A percentile compares a stretch with the other conserved stretches of the same genome.
These are phyloP conservation scores for Miltochrista miniata DNA, from an alignment of 2,888 invertebrate genomes.

Conservation along the genomic window DNA sequence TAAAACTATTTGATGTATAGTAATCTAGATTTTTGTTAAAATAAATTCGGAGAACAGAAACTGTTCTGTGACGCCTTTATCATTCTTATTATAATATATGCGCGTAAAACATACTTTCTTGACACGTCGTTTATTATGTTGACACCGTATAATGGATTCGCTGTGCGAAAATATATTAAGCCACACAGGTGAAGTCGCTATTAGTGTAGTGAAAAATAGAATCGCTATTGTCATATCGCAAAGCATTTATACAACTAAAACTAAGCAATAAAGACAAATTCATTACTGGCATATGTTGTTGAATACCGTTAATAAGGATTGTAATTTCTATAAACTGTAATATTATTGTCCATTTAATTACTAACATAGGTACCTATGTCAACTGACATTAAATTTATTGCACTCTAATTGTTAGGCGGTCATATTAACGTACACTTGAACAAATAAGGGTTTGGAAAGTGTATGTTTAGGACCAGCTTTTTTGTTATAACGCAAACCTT, in stretches of 20 bases:
- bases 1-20: slow-evolving; percentile 8
- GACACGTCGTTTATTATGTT: slow-evolving; percentile 26
- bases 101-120: slow-evolving; percentile 15
- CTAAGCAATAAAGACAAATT: slow-evolving; percentile 11
- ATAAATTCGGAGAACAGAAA: slow-evolving; percentile 15
- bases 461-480: slow-evolving; percentile 9
- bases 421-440: slow-evolving; percentile 10
- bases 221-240: slow-evolving; percentile 24
- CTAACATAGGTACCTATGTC: slow-evolving; percentile 5
- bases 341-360: slow-evolving; percentile 16
- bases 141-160: slow-evolving; percentile 31
- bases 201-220: slow-evolving; percentile 12
- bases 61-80: slow-evolving; percentile 34
- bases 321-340: too few species aligned
- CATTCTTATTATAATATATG: slow-evolving; percentile 22
- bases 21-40: slow-evolving; percentile 4
- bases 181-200: slow-evolving; percentile 27
- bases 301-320: too few species aligned
- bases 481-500: slow-evolving; percentile 55
- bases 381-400: slow-evolving; percentile 12
- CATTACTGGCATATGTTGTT: slow-evolving; percentile 12
- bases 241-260: slow-evolving; percentile 14
- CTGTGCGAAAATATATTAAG: slow-evolving; percentile 22
- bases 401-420: slow-evolving; percentile 13
- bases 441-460: neutral